A percentile compares a stretch with the other conserved stretches of the same genome.
These are phyloP conservation scores for Pecten maximus DNA, from an alignment of 2,888 invertebrate genomes.

Conservation along the genomic window DNA sequence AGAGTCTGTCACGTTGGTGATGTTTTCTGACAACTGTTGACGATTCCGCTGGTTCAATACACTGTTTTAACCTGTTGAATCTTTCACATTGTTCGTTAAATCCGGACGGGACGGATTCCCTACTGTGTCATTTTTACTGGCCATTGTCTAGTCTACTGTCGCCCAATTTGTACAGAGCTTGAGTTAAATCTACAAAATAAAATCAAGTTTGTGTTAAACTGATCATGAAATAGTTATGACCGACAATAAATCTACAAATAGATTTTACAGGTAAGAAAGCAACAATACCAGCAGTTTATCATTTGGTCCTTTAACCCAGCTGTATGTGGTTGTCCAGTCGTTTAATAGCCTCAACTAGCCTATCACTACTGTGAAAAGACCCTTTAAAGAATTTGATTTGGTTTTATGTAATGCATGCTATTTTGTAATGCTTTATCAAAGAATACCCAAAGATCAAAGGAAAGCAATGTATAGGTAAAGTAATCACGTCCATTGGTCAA, in stretches of 20 bases:
- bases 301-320: not conserved
- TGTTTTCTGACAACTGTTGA: not conserved
- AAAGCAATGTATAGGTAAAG: not conserved
- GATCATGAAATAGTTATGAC: conserved; percentile 27
- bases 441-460: not conserved
- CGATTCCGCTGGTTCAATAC: not conserved
- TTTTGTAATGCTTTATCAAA: not conserved
- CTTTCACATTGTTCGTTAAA: not conserved
- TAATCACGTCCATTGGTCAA: not conserved
- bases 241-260: not conserved
- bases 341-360: not conserved
- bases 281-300: not conserved
- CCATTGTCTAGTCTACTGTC: not conserved
- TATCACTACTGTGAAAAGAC: conserved; percentile 7
- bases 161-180: not conserved
- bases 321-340: not conserved
- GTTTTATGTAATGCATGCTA: not conserved
- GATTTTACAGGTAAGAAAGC: not conserved
- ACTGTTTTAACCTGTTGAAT: not conserved
- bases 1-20: not conserved
- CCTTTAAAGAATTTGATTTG: not conserved
- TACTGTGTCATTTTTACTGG: not conserved
- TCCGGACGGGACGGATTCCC: not conserved
- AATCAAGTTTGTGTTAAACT: conserved; percentile 11
- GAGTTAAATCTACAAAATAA: conserved; percentile 3